These are phyloP conservation scores for Psophia crepitans DNA, from an alignment of 2,113 vertebrate species.

Conservation along the genomic window DNA sequence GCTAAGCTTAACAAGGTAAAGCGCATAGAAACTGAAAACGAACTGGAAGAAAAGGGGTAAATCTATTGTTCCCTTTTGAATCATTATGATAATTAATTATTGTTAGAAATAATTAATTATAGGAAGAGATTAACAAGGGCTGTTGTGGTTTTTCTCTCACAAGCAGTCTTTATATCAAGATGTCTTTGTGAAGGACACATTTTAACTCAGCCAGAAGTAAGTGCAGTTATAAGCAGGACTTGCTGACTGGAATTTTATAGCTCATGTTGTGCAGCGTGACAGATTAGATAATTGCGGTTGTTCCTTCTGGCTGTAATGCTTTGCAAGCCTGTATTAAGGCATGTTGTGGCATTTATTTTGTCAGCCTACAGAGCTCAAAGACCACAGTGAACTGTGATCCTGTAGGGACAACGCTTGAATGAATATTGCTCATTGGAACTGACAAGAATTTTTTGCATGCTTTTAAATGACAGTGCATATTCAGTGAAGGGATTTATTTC, in stretches of 20 bases:
- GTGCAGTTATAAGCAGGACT: background rate
- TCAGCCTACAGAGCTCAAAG: background rate
- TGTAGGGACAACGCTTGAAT: background rate
- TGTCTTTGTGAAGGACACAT: background rate
- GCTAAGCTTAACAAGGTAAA: background rate
- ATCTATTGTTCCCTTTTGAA: background rate
- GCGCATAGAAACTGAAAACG: background rate
- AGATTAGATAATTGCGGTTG: background rate
- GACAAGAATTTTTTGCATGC: background rate
- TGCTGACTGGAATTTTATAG: background rate
- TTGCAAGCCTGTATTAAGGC: background rate
- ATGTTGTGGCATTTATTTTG: background rate
- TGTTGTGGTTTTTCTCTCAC: background rate
- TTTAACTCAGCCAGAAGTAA: background rate
- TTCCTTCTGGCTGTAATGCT: background rate
- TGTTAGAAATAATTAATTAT: background rate
- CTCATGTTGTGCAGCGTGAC: background rate
- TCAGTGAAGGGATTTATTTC: background rate
- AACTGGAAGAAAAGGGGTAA: background rate
- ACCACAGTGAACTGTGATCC: background rate
- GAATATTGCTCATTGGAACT: background rate
- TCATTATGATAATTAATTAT: background rate
- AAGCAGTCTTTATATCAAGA: background rate
- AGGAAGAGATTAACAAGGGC: background rate
- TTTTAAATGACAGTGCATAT: background rate